These are phyloP conservation scores for Champsocephalus esox DNA, from an alignment of 2,797 vertebrate species.

Conservation along the genomic window DNA sequence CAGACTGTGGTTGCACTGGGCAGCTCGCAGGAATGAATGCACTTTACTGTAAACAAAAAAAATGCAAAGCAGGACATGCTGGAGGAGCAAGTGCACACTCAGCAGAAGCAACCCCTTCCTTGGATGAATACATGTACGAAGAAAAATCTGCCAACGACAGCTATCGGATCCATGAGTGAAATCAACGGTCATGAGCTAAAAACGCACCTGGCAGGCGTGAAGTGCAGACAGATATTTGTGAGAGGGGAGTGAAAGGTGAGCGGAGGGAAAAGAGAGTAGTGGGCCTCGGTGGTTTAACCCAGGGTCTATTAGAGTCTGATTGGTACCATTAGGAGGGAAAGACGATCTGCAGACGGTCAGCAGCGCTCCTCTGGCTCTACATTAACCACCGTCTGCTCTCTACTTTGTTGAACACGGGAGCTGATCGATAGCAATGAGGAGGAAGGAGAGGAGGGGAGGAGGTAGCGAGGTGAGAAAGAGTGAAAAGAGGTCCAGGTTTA, in stretches of 20 bases:
- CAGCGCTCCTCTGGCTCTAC: constrained; percentile 54
- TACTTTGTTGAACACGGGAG: constrained; percentile 68
- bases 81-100: constrained; percentile 56
- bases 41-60: constrained; percentile 41
- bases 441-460: constrained; percentile 35
- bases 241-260: constrained; percentile 60
- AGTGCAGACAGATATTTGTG: constrained; percentile 36
- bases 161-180: constrained; percentile 53
- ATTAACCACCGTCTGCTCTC: constrained; percentile 72
- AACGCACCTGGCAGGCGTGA: constrained; percentile 37
- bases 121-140: constrained; percentile 39
- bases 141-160: constrained; percentile 43
- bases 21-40: constrained; percentile 64
- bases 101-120: constrained; percentile 61
- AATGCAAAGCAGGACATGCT: constrained; percentile 60
- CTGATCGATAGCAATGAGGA: constrained; percentile 72
- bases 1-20: constrained; percentile 56
- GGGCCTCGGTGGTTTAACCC: constrained; percentile 48
- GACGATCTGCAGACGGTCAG: constrained; percentile 40
- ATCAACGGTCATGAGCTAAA: constrained; percentile 64
- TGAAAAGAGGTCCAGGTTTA: constrained; percentile 70
- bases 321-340: constrained; percentile 73
- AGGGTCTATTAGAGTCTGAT: constrained; percentile 71
- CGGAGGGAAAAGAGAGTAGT: constrained; percentile 29
- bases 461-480: constrained; percentile 37